A percentile compares a stretch with the other conserved stretches of the same genome.
Conservation (phyloP, 2,797 vertebrate species). For the Lacerta agilis region DNA sequence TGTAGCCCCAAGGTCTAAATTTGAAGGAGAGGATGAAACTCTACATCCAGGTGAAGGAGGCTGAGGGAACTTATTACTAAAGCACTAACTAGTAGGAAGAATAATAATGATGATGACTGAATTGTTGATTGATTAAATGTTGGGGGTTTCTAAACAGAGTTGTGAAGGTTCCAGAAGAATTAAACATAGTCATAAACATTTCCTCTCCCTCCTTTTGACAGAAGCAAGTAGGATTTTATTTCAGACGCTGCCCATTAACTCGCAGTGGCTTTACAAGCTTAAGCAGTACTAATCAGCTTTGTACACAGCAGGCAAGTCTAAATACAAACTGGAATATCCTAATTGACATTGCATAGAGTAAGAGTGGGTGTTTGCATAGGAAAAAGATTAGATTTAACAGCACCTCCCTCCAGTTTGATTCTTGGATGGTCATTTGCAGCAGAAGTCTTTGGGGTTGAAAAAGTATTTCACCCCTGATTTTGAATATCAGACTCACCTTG, state of each 20-base stretch:
- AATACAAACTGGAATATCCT: constrained; percentile 34
- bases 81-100: constrained; percentile 52
- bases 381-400: background rate
- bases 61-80: constrained; percentile 40
- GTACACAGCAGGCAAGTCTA: constrained; percentile 26
- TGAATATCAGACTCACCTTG: too few relatives aligned
- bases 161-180: constrained; percentile 52
- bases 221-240: constrained; percentile 43
- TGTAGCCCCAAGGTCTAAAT: too few relatives aligned
- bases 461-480: too few relatives aligned
- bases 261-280: constrained; percentile 50
- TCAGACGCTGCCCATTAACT: constrained; percentile 24
- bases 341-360: constrained; percentile 11
- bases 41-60: background rate
- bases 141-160: constrained; percentile 43
- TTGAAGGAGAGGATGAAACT: background rate
- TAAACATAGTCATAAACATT: constrained; percentile 34
- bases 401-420: background rate
- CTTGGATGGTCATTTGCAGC: background rate
- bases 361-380: background rate
- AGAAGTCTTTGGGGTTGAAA: too few relatives aligned
- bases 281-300: constrained; percentile 48
- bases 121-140: too few relatives aligned
- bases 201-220: constrained; percentile 18
- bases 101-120: background rate